Evolutionary conservation across 2,113 vertebrate genomes (phyloP).

Genomic region (Dipodomys stephensi): DNA sequence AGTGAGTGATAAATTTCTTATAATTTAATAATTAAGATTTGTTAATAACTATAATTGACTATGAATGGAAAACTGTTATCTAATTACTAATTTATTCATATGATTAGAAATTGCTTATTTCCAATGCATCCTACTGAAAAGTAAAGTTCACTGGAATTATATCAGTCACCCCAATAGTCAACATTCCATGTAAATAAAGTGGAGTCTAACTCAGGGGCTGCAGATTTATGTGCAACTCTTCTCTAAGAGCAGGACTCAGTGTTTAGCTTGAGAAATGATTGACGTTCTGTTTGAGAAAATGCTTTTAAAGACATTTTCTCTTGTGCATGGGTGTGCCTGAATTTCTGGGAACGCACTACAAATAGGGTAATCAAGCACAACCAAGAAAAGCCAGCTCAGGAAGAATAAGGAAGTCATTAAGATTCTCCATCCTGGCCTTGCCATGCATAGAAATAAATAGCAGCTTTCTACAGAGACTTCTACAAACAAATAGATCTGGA

Average conservation of each 20-base stretch:
- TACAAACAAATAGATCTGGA: background rate
- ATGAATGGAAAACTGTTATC: too few species aligned
- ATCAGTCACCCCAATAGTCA: background rate
- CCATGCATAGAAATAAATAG: background rate
- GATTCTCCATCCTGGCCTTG: constrained; percentile 11
- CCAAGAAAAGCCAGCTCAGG: background rate
- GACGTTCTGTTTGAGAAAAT: constrained; percentile 66
- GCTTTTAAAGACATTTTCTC: constrained; percentile 56
- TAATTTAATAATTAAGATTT: too few species aligned
- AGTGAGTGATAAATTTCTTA: too few species aligned
- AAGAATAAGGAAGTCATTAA: constrained; percentile 24
- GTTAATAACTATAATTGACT: too few species aligned
- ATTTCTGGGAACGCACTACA: constrained; percentile 56
- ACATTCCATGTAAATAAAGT: too few species aligned
- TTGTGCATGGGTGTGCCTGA: constrained; percentile 38
- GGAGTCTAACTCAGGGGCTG: background rate
- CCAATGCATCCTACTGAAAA: background rate
- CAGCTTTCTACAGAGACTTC: background rate
- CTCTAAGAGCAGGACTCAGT: constrained; percentile 18
- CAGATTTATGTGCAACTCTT: background rate
- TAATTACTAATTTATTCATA: too few species aligned
- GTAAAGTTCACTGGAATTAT: background rate
- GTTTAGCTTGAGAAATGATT: constrained; percentile 68
- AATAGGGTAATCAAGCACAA: constrained; percentile 1
- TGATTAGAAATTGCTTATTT: too few species aligned